These are phyloP conservation scores for Listrodromus nycthemerus DNA, from an alignment of 2,888 invertebrate species.

Conservation along the genomic window DNA sequence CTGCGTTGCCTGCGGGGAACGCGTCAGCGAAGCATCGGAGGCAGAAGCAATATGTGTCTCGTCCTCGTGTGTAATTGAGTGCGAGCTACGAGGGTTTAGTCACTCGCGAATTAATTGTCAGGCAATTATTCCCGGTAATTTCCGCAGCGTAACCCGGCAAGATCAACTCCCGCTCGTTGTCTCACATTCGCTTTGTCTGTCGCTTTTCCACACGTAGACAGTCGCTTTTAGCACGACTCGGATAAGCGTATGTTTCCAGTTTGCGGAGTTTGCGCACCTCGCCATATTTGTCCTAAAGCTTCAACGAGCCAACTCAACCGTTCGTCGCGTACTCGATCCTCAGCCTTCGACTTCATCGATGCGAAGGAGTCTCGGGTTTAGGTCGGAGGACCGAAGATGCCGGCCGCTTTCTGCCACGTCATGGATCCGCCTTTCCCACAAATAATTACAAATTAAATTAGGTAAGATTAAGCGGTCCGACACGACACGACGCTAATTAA, in stretches of 20 bases:
- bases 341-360: conserved; percentile 7
- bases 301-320: neutral
- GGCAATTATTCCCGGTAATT: conserved; percentile 39
- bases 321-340: conserved; percentile 4
- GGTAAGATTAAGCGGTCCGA: conserved; percentile 64
- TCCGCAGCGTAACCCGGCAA: conserved; percentile 28
- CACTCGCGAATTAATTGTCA: conserved; percentile 51
- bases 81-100: conserved; percentile 20
- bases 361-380: conserved; percentile 17
- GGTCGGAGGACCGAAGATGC: neutral
- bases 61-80: conserved; percentile 51
- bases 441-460: conserved; percentile 72
- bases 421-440: conserved; percentile 14
- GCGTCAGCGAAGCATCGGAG: conserved; percentile 39
- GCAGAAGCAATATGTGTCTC: conserved; percentile 41
- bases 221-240: neutral
- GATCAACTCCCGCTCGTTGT: neutral
- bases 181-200: conserved; percentile 1
- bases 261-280: conserved; percentile 20
- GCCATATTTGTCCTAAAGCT: neutral
- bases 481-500: conserved; percentile 62
- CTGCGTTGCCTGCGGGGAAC: neutral
- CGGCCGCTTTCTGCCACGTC: neutral
- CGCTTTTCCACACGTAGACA: neutral
- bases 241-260: conserved; percentile 31